Percentiles rank a stretch among this genome's conserved stretches.
Conservation (phyloP, 2,797 vertebrate genomes). For the Morus bassanus region DNA sequence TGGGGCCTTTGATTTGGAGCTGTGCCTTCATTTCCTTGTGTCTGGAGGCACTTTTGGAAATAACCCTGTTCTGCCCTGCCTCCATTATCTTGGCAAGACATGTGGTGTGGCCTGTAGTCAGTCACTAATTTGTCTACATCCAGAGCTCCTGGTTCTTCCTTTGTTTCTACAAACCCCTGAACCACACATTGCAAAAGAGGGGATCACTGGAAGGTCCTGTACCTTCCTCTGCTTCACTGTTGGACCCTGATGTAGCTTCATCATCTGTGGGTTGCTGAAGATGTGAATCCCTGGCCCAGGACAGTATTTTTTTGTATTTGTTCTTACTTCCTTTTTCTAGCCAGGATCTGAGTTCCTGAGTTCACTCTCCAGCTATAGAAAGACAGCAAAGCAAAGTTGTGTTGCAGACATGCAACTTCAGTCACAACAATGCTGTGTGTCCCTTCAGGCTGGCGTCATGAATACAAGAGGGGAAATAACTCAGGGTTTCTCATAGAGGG, state of each 20-base stretch:
- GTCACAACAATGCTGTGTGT: not conserved
- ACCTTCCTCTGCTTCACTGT: not conserved
- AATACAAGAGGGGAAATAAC: not conserved
- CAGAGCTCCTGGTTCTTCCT: not conserved
- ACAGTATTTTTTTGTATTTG: not conserved
- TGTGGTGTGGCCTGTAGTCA: accelerated
- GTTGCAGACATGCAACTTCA: not conserved
- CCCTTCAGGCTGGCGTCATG: not conserved
- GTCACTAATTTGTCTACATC: not conserved
- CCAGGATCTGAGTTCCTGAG: not conserved
- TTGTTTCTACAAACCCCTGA: not conserved
- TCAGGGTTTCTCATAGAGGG: not conserved
- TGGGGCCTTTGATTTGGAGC: not conserved
- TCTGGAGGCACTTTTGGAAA: not conserved
- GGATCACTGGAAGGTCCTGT: not conserved
- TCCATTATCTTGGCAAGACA: accelerated
- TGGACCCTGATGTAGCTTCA: not conserved
- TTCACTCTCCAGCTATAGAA: not conserved
- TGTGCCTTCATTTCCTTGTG: not conserved
- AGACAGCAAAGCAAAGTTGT: not conserved
- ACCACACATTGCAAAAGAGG: not conserved
- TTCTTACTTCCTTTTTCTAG: not conserved
- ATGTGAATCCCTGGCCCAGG: not conserved
- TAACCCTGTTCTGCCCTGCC: not conserved
- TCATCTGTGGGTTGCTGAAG: not conserved